Evolutionary conservation across 2,797 vertebrate species (phyloP).

Genomic region (Lacerta agilis): DNA sequence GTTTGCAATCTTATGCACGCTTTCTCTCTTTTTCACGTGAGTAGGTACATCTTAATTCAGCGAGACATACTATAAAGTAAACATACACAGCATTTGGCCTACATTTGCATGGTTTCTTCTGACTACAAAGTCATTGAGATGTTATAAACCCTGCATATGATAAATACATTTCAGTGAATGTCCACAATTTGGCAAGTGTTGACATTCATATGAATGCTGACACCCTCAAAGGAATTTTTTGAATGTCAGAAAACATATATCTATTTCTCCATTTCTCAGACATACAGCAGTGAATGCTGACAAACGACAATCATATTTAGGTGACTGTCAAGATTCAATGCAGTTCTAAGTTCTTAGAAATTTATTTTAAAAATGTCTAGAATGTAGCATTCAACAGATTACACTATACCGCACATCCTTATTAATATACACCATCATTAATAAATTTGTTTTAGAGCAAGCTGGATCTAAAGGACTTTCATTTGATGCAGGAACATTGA

Average conservation of each 20-base stretch:
- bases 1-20: not conserved
- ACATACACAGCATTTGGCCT: not conserved
- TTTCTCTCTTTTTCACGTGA: not conserved
- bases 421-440: not conserved
- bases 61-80: not conserved
- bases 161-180: not conserved
- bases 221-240: not conserved
- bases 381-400: slow-evolving; percentile 6
- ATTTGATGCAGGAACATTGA: not conserved
- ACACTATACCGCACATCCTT: not conserved
- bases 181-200: not conserved
- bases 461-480: not conserved
- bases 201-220: not conserved
- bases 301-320: not conserved
- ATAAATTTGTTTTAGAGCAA: not conserved
- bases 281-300: not conserved
- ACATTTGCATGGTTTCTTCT: not conserved
- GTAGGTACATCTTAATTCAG: not conserved
- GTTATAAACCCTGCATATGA: not conserved
- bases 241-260: not conserved
- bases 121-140: not conserved
- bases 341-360: not conserved
- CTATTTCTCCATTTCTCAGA: not conserved
- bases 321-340: not conserved
- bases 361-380: not conserved